Evolutionary conservation across 2,888 invertebrate genomes (phyloP).

Genomic region (Drosophila longiperda): DNA sequence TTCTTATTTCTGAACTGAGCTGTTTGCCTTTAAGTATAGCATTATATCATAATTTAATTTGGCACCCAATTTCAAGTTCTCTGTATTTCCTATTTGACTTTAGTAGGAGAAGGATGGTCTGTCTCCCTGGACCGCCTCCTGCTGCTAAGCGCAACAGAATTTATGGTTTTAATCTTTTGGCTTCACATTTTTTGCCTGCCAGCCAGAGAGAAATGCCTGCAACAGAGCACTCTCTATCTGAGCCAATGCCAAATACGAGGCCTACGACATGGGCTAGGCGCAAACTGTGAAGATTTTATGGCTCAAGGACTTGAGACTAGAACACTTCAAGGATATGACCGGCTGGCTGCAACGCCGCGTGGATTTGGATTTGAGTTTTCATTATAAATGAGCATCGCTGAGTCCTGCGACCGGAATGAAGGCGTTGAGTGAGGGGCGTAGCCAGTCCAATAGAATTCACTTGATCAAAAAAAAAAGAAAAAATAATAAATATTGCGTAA

Average conservation of each 20-base stretch:
- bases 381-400: conserved; percentile 63
- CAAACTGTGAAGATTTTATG: conserved; percentile 62
- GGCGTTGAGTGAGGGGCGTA: conserved; percentile 60
- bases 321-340: conserved; percentile 57
- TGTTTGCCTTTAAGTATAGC: conserved; percentile 13
- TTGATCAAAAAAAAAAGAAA: conserved; percentile 1
- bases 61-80: conserved; percentile 22
- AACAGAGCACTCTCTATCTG: conserved; percentile 33
- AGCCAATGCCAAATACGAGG: conserved; percentile 47
- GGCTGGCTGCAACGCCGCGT: conserved; percentile 37
- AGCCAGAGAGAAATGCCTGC: conserved; percentile 46
- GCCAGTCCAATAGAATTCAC: conserved; percentile 35
- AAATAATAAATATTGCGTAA: conserved; percentile 35
- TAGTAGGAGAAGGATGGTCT: conserved; percentile 1
- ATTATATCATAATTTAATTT: conserved; percentile 45
- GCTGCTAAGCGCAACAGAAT: conserved; percentile 63
- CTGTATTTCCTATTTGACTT: conserved; percentile 34
- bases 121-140: conserved; percentile 16
- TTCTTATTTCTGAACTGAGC: neutral
- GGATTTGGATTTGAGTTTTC: conserved; percentile 71
- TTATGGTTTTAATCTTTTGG: conserved; percentile 80
- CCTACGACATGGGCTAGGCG: conserved; percentile 48
- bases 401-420: conserved; percentile 29
- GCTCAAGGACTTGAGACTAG: conserved; percentile 72
- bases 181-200: conserved; percentile 64